Evolutionary conservation across 92 coral and sea anemone species (phyloP).

Genomic region (Zoanthus solanderi): DNA sequence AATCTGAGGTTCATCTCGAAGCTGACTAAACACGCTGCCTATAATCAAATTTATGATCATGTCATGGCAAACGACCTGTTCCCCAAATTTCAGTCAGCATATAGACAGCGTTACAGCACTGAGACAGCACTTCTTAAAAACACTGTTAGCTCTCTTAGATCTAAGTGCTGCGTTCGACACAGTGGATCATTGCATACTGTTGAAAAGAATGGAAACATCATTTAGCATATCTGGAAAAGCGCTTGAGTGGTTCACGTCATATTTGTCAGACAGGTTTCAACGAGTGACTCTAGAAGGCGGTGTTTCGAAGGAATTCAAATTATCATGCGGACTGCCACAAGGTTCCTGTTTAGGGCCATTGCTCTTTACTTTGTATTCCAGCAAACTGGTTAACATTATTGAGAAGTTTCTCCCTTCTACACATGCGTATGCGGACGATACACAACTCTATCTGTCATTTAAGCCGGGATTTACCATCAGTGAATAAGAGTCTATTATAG

Average conservation of each 20-base stretch:
- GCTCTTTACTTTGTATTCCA: too few relatives aligned
- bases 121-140: not conserved
- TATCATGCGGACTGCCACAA: too few relatives aligned
- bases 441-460: not conserved
- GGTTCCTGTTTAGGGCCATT: too few relatives aligned
- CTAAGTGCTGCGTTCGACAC: not conserved
- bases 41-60: not conserved
- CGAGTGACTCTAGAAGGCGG: too few relatives aligned
- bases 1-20: not conserved
- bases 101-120: not conserved
- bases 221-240: not conserved
- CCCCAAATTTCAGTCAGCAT: not conserved
- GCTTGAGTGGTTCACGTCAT: too few relatives aligned
- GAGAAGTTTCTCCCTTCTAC: too few relatives aligned
- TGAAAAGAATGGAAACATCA: too few relatives aligned
- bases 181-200: not conserved
- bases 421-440: too few relatives aligned
- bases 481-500: not conserved
- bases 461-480: not conserved
- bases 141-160: too few relatives aligned
- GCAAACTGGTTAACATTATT: too few relatives aligned
- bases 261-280: too few relatives aligned
- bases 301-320: too few relatives aligned
- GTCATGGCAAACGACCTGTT: not conserved
- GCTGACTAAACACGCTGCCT: not conserved